Conservation (phyloP, 1,140 invertebrate genomes). For the Rhyacophila brunnea region DNA sequence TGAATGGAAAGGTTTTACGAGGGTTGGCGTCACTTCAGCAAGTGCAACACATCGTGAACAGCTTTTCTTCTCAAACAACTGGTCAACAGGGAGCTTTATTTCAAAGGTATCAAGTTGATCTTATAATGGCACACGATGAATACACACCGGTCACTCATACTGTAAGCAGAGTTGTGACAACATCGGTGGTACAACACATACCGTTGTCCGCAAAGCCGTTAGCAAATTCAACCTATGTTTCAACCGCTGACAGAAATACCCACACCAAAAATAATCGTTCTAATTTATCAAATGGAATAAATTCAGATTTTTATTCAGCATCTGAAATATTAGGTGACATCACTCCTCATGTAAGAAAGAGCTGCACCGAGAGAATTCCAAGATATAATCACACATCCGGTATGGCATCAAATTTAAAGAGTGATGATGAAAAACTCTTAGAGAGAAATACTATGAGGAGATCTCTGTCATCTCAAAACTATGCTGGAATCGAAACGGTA, state of each 20-base stretch:
- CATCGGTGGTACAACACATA: constrained; percentile 33
- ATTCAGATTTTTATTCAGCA: neutral
- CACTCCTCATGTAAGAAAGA: neutral
- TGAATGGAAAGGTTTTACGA: constrained; percentile 77
- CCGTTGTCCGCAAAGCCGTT: constrained; percentile 31
- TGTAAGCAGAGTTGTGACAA: constrained; percentile 31
- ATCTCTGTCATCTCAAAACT: constrained; percentile 48
- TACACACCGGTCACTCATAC: constrained; percentile 46
- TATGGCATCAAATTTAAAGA: constrained; percentile 46
- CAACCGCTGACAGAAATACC: constrained; percentile 26
- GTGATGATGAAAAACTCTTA: constrained; percentile 53
- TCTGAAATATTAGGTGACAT: neutral
- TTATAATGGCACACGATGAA: constrained; percentile 62
- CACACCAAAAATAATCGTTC: constrained; percentile 8
- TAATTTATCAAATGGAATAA: constrained; percentile 1
- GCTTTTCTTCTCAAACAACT: constrained; percentile 50
- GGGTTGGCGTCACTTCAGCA: constrained; percentile 68
- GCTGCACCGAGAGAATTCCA: neutral
- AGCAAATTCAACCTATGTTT: constrained; percentile 37
- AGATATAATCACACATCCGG: neutral
- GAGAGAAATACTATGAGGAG: constrained; percentile 40
- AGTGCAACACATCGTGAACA: constrained; percentile 59
- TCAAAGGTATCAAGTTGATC: constrained; percentile 60
- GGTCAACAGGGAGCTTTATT: constrained; percentile 46
- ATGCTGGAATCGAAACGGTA: constrained; percentile 50